Evolutionary conservation across 2,888 invertebrate genomes (phyloP), one percentile per base, ranked within the genome.

Genomic region (Quadroppia sp.): DNA sequence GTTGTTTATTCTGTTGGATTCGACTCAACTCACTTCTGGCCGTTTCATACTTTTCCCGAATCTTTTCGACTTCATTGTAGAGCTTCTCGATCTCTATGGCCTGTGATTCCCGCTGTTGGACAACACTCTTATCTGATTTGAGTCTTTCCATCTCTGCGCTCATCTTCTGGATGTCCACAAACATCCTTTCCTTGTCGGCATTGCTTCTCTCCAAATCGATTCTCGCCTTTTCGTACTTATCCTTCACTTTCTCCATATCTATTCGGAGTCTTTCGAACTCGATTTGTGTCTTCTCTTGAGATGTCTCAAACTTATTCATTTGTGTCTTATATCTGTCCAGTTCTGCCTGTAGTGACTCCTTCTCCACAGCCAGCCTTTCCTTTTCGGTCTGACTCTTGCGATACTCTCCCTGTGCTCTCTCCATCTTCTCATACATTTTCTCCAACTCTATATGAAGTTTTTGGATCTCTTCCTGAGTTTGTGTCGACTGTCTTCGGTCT

Each of bases 361-460:
- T 88, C 76, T 91, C 91, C 76, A 86, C 83, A 75, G 88, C 86
- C 25, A 87, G 84, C 79, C 89, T 86, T 76, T 89, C 91, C 72
- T 89, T 85, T 79, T 91, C 91, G 0, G 87, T 87, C 80, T 92
- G 91, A 13, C 91, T 87, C 56, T 76, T 71, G 23, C 78, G 71
- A 2, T 77, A 64, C 53, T 78, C 78, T 13, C 71, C 61, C 50
- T 92, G 90, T 74, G 89, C 87, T 81, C 92, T 90, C 79, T 94
- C 94, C 80, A 92, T 90, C 79, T 93, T 92, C 80, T 94, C 94
- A 80, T 91, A 91, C 86, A 92, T 89, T 83, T 93, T 94, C 81
- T 94, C 94, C 61, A 91, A 86, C 83, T 94, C 94, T 79, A 92
- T 94, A 81, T 92, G 91, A 79, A 92, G 87, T 79, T 92, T 86